phyloP scores from a whole-genome alignment of 1,140 invertebrate genomes.

The Diabrotica virgifera region DNA sequence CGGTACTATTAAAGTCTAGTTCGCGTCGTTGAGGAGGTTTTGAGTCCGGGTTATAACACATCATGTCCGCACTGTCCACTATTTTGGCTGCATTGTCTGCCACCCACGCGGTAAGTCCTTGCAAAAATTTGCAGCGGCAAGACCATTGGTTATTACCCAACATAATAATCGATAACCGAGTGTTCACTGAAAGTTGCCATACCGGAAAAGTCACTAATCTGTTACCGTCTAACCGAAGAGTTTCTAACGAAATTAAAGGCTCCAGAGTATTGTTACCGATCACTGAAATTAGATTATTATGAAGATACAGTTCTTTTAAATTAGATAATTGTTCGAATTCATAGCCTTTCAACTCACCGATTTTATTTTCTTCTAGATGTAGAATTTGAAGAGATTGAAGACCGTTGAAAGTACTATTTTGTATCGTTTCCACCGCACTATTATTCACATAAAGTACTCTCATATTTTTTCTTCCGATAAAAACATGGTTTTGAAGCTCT shows the following conservation, averaged over 20 bases:
- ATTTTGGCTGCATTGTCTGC: conserved; percentile 78
- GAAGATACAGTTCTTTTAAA: conserved; percentile 80
- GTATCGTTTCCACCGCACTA: conserved; percentile 80
- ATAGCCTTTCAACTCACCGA: conserved; percentile 77
- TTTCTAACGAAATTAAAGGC: conserved; percentile 72
- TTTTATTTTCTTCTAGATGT: conserved; percentile 81
- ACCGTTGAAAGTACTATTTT: conserved; percentile 90
- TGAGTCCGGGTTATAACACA: conserved; percentile 75
- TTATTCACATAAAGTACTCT: conserved; percentile 80
- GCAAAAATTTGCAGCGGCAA: conserved; percentile 85
- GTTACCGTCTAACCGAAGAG: conserved; percentile 82
- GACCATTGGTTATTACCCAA: conserved; percentile 83
- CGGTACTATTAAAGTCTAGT: conserved; percentile 76
- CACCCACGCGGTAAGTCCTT: conserved; percentile 80
- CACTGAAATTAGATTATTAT: conserved; percentile 77
- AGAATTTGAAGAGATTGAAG: conserved; percentile 75
- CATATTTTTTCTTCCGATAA: conserved; percentile 90
- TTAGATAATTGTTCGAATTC: conserved; percentile 84
- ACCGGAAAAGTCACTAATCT: conserved; percentile 75
- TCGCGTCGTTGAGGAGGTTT: conserved; percentile 68
- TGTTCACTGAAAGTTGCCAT: conserved; percentile 75
- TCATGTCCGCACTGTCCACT: conserved; percentile 71
- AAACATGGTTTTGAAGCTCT: conserved; percentile 81
- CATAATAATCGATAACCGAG: conserved; percentile 66
- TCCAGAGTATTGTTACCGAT: conserved; percentile 80